Evolutionary conservation across 2,888 invertebrate species (phyloP).

Genomic region (Cistogaster globosa): DNA sequence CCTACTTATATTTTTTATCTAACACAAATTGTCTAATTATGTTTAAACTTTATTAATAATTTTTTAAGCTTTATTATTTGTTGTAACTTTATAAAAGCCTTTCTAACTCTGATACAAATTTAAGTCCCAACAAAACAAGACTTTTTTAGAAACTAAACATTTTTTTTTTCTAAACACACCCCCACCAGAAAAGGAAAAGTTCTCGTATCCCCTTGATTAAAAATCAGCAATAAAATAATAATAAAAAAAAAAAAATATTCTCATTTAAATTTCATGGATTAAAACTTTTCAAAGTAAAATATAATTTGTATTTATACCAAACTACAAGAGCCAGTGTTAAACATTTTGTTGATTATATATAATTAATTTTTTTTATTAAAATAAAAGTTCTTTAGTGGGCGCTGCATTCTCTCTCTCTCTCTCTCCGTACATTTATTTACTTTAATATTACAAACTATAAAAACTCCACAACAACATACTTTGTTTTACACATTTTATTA

Average conservation of each 20-base stretch:
- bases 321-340: slow-evolving; percentile 54
- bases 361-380: slow-evolving; percentile 25
- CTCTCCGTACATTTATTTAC: background rate
- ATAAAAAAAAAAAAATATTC: background rate
- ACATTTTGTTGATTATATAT: slow-evolving; percentile 46
- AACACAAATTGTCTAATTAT: slow-evolving; percentile 53
- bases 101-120: slow-evolving; percentile 22
- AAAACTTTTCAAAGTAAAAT: background rate
- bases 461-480: slow-evolving; percentile 21
- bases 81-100: slow-evolving; percentile 16
- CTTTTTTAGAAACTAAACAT: background rate
- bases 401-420: slow-evolving; percentile 31
- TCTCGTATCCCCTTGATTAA: background rate
- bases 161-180: too few species aligned
- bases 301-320: slow-evolving; percentile 20
- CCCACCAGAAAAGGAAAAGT: background rate
- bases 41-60: slow-evolving; percentile 51
- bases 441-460: background rate
- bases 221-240: background rate
- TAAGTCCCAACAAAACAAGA: slow-evolving; percentile 33
- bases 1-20: slow-evolving; percentile 14
- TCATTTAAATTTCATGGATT: background rate
- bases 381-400: background rate
- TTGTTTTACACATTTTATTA: slow-evolving; percentile 16
- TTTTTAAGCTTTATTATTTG: slow-evolving; percentile 49